Evolutionary conservation across 2,888 invertebrate species (phyloP).

Genomic region (Pristionchus arcanus): DNA sequence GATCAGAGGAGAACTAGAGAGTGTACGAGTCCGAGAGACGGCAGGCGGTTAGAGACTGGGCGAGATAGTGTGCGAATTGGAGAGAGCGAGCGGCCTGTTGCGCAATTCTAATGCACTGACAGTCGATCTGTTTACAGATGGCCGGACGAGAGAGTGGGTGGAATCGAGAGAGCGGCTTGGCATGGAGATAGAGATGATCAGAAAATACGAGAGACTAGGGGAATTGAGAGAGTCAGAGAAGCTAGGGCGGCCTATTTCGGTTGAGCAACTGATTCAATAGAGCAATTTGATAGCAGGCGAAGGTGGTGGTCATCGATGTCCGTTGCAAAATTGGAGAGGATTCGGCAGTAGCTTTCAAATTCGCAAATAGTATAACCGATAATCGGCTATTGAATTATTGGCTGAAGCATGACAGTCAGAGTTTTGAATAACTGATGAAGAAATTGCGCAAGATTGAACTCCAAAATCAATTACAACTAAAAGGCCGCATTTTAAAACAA

Average conservation of each 20-base stretch:
- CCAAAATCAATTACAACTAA: too few species aligned
- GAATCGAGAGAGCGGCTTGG: slow-evolving; percentile 4
- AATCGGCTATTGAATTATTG: too few species aligned
- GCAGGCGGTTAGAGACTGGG: not conserved
- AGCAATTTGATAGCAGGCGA: slow-evolving; percentile 6
- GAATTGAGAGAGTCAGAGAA: not conserved
- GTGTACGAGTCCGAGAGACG: not conserved
- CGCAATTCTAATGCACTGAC: slow-evolving; percentile 16
- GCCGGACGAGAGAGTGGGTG: not conserved
- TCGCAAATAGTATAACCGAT: too few species aligned
- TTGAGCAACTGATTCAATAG: slow-evolving; percentile 46
- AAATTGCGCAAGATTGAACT: too few species aligned
- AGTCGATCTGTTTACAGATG: slow-evolving; percentile 42
- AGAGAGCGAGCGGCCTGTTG: slow-evolving; percentile 9
- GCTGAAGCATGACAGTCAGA: too few species aligned
- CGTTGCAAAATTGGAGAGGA: slow-evolving; percentile 6
- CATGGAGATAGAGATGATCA: too few species aligned
- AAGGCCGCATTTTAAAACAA: too few species aligned
- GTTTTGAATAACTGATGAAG: too few species aligned
- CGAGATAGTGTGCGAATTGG: not conserved
- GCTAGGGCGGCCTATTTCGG: slow-evolving; percentile 30
- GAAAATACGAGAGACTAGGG: not conserved
- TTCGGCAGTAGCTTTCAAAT: not conserved
- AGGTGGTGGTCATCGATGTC: slow-evolving; percentile 14
- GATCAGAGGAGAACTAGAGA: not conserved